Evolutionary conservation across 2,888 invertebrate species (phyloP), one percentile per base, ranked within the genome.

Genomic region (Lochmaea crataegi): DNA sequence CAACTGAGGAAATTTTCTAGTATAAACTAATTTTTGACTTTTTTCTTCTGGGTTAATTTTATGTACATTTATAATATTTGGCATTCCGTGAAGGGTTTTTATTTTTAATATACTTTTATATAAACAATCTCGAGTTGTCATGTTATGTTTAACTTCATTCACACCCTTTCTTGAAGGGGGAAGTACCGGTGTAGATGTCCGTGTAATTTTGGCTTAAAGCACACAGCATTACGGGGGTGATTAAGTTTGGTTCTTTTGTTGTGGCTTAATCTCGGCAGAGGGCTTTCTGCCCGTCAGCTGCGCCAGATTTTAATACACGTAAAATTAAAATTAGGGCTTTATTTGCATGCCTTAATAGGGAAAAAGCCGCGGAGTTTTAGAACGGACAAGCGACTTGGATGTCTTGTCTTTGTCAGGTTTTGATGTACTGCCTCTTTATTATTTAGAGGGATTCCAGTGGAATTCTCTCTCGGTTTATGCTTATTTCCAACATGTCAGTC

Each of bases 271-370:
- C 85, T 83, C 79, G 83, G 83, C 84, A 84, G 83, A 82, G 84
- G 63, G 69, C 64, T 32, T 32, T 64, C 70, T 70, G 61, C 84
- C 85, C 88, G 88, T 88, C 89, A 88, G 88, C 88, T 88, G 88
- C 85, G 87, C 84, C 85, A 84, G 87, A 87, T 89, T 89, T 89
- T 89, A 89, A 89, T 89, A 89, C 88, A 88, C 88, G 89, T 87
- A 87, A 89, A 89, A 89, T 89, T 89, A 89, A 89, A 89, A 89
- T 89, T 89, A 89, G 88, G 87, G 86, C 86, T 86, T 87, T 87
- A 89, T 89, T 89, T 89, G 89, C 89, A 89, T 89, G 85, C 84
- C 85, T 88, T 89, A 89, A 89, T 89, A 86, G 89, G 87, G 88
- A 89, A 89, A 88, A 88, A 86, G 82, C 80, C 76, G 73, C 77